Base-by-base conservation (phyloP, 2,113 vertebrate species). In the Lamprologus speciosus region DNA sequence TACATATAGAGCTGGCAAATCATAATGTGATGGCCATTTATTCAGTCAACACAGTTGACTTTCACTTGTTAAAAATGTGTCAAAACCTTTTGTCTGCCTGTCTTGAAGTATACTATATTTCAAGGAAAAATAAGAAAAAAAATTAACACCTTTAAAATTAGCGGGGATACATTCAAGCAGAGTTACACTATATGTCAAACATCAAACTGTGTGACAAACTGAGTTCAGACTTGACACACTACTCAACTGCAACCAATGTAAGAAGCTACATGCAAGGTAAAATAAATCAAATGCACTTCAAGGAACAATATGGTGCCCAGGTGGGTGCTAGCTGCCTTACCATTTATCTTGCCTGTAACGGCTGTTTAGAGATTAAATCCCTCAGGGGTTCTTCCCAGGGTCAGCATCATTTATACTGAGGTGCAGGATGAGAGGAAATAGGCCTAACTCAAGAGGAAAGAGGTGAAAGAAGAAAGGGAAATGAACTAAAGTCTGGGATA, bases 301-400 rank as follows among this genome's bases (percentile, higher is more conserved):
- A 89, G 65, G 90, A 92, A 92, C 93, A 90, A 91, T 91, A 89
- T 81, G 91, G 88, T 88, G 87, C 89, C 88, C 92, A 93, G 89
- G 87, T 93, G 92, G 92, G 92, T 92, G 92, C 90, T 80, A 82
- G 63, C 57, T 81, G 89, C 54, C 35, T 75, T 86, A 12, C 85
- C 91, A 94, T 95, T 90, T 90, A 88, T 95, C 95, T 94, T 92
- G 28, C 54, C 86, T 92, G 87, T 92, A 93, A 90, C 33, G 90
- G 91, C 94, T 95, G 93, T 92, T 95, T 94, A 95, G 94, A 94
- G 94, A 87, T 85, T 79, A 82, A 92, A 88, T 87, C 92, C 92
- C 95, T 87, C 84, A 86, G 89, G 89, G 26, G 89, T 79, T 86
- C 81, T 65, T 92, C 65, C 65, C 92, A 91, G 92, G 93, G 91